phyloP scores from a whole-genome alignment of 2,797 vertebrate species.

The Crax fasciolata region DNA sequence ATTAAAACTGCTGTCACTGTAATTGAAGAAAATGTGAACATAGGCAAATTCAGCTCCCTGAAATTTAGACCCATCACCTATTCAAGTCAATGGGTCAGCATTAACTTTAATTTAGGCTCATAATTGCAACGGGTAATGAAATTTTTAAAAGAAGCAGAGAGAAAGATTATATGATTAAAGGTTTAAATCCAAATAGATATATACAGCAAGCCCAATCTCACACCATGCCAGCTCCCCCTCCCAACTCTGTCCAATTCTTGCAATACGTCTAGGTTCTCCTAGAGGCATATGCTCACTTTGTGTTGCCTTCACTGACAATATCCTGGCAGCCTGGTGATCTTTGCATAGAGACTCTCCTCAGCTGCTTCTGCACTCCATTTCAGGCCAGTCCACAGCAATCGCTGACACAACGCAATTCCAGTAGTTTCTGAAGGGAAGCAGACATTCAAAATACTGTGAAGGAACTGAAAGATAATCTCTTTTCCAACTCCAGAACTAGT shows the following conservation, averaged over 20 bases:
- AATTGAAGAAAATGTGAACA: conserved; percentile 49
- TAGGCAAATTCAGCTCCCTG: conserved; percentile 32
- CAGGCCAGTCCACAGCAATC: neutral
- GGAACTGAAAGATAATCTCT: neutral
- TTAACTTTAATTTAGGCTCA: conserved; percentile 47
- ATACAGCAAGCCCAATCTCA: neutral
- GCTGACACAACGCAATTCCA: neutral
- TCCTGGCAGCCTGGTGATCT: neutral
- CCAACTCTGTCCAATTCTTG: neutral
- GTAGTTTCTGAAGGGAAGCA: neutral
- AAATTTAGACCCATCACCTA: conserved; percentile 38
- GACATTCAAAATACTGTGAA: neutral
- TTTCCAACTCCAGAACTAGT: neutral
- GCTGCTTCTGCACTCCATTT: fast-evolving
- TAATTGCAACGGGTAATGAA: neutral
- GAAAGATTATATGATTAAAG: neutral
- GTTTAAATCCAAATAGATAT: neutral
- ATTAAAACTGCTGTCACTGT: conserved; percentile 41
- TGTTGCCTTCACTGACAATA: neutral
- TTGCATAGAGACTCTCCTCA: neutral
- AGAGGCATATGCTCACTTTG: neutral
- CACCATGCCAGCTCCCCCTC: neutral
- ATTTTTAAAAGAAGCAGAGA: conserved; percentile 11
- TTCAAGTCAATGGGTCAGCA: conserved; percentile 26
- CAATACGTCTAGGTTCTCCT: neutral